Evolutionary conservation across 2,113 vertebrate species (phyloP), one percentile per base, ranked within the genome.

Genomic region (Polypterus bichir): DNA sequence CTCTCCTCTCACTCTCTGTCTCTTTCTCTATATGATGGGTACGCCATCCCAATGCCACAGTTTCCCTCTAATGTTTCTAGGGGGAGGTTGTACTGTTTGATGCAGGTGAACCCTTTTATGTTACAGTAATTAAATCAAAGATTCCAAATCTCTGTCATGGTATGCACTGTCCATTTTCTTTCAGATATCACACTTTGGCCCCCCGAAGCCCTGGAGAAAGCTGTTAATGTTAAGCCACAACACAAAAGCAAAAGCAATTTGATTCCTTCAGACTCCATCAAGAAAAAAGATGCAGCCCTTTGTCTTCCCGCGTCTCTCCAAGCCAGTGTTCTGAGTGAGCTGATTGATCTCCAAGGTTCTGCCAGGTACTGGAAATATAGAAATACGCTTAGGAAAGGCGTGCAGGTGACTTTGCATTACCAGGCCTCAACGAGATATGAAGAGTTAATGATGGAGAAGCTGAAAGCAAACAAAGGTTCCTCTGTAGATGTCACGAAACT

Each of bases 111-210:
- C 27, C 27, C 27, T 27, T 27, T 27, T 27, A 27, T 27, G 27
- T 27, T 27, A 27, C 27, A 27, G 27, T 27, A 27, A 27, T 27
- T 27, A 27, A 27, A 27, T 27, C 27, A 27, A 27, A 27, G 27
- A 27, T 27, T 27, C 27, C 27, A 27, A 27, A 27, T 27, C 27
- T 27, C 27, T 27, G 27, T 27, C 27, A 27, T 27, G 27, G 27
- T 27, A 27, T 27, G 27, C 27, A 27, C 27, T 27, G 27, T 27
- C 27, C 27, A 27, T 27, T 55, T 55, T 55, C 6, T 55, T 55
- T 9, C 61, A 70, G 69, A 57, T 3, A 8, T 70, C 49, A 70
- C 69, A 1, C 10, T 70, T 4, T 67, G 69, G 69, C 9, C 49
- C 3, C 9, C 1, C 0, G 57, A 65, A 1, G 44, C 5, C 2